phyloP scores from a whole-genome alignment of 2,113 vertebrate species.

The Oceanodroma tethys region DNA sequence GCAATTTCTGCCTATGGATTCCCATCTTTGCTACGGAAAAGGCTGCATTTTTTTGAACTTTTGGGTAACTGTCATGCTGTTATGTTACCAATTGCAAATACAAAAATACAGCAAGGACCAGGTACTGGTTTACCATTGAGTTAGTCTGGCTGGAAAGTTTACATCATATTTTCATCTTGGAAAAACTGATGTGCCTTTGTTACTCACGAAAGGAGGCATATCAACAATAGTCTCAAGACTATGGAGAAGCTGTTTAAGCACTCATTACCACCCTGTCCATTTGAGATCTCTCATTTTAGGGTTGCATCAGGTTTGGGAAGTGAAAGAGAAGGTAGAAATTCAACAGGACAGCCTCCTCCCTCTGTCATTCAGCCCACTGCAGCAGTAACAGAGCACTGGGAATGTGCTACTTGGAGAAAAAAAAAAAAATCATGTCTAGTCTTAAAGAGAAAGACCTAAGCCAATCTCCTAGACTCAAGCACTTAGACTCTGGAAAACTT shows the following conservation, averaged over 20 bases:
- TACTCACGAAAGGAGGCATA: not conserved
- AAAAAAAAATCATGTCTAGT: too few species aligned
- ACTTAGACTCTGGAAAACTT: not conserved
- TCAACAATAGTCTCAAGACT: not conserved
- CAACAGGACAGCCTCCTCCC: not conserved
- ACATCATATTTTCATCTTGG: not conserved
- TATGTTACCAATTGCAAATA: not conserved
- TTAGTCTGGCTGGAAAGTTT: not conserved
- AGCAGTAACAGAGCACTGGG: not conserved
- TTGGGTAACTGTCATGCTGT: not conserved
- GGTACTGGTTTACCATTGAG: not conserved
- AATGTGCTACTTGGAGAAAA: not conserved
- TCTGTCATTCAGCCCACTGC: not conserved
- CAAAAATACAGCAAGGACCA: not conserved
- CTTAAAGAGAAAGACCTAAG: not conserved
- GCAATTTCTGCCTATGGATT: not conserved
- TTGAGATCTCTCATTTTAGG: not conserved
- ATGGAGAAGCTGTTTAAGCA: not conserved
- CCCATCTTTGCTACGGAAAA: not conserved
- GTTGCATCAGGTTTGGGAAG: not conserved
- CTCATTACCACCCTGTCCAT: not conserved
- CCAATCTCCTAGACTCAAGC: not conserved
- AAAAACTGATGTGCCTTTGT: not conserved
- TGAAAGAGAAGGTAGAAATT: not conserved
- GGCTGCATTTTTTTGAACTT: not conserved